phyloP scores from a whole-genome alignment of 2,113 vertebrate genomes.

The Chrysemys picta region DNA sequence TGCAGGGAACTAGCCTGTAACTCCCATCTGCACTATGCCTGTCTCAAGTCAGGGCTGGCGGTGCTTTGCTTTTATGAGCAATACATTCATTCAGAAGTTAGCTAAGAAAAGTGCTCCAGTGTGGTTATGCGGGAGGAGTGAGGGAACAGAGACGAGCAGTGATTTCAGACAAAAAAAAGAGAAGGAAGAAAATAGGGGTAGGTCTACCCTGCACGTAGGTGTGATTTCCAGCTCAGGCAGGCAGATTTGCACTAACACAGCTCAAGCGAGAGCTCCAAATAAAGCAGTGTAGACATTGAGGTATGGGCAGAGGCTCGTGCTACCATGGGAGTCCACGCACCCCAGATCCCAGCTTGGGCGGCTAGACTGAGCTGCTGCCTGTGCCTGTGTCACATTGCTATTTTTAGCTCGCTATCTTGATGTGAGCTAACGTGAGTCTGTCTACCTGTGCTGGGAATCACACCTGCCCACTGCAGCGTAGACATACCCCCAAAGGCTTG shows the following conservation, averaged over 20 bases:
- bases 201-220: not conserved
- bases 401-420: too few relatives aligned
- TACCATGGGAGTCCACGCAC: not conserved
- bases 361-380: not conserved
- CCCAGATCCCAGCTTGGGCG: not conserved
- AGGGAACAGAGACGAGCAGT: not conserved
- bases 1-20: not conserved
- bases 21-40: not conserved
- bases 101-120: not conserved
- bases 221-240: not conserved
- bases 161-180: not conserved
- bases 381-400: not conserved
- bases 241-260: not conserved
- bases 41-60: not conserved
- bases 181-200: not conserved
- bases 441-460: too few relatives aligned
- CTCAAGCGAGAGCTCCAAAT: not conserved
- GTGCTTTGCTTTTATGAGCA: not conserved
- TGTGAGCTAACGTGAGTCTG: too few relatives aligned
- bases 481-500: not conserved
- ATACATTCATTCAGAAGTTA: not conserved
- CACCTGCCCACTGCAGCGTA: too few relatives aligned
- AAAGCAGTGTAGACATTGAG: not conserved
- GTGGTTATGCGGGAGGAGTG: not conserved
- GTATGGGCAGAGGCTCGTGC: not conserved